phyloP scores from a whole-genome alignment of 1,140 invertebrate species.

The Babylonia areolata region DNA sequence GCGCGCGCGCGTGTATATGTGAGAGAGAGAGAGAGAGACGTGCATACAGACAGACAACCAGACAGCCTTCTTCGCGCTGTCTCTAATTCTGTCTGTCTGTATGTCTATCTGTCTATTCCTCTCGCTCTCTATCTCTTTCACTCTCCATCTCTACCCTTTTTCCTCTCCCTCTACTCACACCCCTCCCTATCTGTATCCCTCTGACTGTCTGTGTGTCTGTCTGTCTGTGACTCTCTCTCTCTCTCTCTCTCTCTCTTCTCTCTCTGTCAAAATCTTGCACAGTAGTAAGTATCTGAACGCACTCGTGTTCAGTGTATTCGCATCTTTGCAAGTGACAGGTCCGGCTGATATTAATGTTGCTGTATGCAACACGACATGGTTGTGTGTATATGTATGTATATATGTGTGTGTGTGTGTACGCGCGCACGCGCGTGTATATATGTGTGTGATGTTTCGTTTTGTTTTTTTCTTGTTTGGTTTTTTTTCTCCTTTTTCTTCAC shows the following conservation, averaged over 20 bases:
- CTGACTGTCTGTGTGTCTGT: not conserved
- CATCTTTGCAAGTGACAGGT: too few relatives aligned
- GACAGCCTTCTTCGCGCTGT: not conserved
- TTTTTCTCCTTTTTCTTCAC: too few relatives aligned
- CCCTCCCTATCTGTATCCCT: not conserved
- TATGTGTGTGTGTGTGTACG: not conserved
- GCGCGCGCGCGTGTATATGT: too few relatives aligned
- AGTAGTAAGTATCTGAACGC: not conserved
- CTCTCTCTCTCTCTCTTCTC: not conserved
- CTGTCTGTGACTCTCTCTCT: not conserved
- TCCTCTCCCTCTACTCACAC: not conserved
- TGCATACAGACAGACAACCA: constrained; percentile 4
- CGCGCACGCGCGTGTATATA: too few relatives aligned
- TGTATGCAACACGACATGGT: too few relatives aligned
- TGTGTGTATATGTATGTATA: not conserved
- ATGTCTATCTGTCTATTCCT: not conserved
- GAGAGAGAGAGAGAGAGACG: not conserved
- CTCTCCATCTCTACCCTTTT: not conserved
- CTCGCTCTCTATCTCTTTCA: not conserved
- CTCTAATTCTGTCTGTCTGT: not conserved
- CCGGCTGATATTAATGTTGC: too few relatives aligned
- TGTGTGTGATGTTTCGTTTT: too few relatives aligned
- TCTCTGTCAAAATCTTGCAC: too few relatives aligned
- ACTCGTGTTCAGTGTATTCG: too few relatives aligned
- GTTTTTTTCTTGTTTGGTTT: too few relatives aligned